Evolutionary conservation across 2,888 invertebrate genomes (phyloP).

Genomic region (Diadromus collaris): DNA sequence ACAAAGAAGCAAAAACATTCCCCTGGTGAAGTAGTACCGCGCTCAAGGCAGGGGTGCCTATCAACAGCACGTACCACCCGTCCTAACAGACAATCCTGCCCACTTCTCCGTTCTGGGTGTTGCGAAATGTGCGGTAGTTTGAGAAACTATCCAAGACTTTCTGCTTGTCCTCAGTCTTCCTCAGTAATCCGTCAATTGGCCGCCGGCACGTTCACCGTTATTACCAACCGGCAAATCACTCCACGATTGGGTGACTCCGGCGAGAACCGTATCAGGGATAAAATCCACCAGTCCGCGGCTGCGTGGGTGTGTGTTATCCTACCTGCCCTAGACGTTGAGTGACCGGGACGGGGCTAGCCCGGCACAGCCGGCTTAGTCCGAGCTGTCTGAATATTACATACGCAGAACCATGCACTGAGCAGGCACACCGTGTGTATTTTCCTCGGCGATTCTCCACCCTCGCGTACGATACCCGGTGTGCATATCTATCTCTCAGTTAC

Average conservation of each 20-base stretch:
- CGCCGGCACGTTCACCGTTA: not conserved
- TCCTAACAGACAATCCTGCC: too few species aligned
- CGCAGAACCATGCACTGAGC: conserved; percentile 8
- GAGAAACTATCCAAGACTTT: too few species aligned
- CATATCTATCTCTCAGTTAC: conserved; percentile 41
- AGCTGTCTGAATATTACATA: conserved; percentile 48
- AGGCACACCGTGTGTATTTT: conserved; percentile 14
- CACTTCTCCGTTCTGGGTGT: too few species aligned
- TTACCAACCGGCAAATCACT: not conserved
- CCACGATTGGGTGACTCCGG: not conserved
- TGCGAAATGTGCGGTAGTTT: too few species aligned
- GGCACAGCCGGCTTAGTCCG: conserved; percentile 10
- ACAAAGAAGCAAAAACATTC: too few species aligned
- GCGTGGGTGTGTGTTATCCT: not conserved
- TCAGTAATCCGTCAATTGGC: not conserved
- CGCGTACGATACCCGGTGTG: conserved; percentile 17
- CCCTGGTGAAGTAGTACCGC: too few species aligned
- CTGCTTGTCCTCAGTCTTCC: too few species aligned
- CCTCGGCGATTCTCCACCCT: conserved; percentile 14
- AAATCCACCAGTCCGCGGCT: not conserved
- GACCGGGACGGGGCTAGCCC: conserved; percentile 14
- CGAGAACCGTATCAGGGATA: not conserved
- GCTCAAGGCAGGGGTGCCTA: too few species aligned
- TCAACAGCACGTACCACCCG: too few species aligned
- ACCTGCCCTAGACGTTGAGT: conserved; percentile 13